Conservation (phyloP, 2,113 vertebrate genomes). For the Eptatretus burgeri region DNA sequence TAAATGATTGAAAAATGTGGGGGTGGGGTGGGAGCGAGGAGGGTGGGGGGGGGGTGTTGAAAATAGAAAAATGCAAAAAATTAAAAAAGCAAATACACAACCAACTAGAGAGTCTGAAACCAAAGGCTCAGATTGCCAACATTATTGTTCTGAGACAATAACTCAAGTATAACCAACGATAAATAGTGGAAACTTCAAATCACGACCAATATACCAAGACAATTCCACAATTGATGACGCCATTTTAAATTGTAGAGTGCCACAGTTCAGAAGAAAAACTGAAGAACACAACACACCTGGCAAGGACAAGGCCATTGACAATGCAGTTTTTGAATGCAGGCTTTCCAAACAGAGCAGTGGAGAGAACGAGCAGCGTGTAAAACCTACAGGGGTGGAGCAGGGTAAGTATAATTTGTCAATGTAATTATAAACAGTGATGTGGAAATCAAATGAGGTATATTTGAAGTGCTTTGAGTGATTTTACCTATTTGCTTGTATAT, state of each 20-base stretch:
- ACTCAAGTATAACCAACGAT: not conserved
- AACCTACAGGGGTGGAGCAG: conserved; percentile 27
- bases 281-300: conserved; percentile 26
- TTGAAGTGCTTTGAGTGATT: too few species aligned
- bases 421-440: too few species aligned
- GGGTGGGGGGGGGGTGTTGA: too few species aligned
- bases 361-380: conserved; percentile 69
- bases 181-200: not conserved
- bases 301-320: conserved; percentile 66
- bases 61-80: too few species aligned
- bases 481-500: too few species aligned
- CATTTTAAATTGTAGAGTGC: not conserved
- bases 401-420: too few species aligned
- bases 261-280: not conserved
- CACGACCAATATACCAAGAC: not conserved
- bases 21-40: too few species aligned
- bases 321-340: conserved; percentile 94
- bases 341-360: conserved; percentile 68
- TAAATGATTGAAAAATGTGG: too few species aligned
- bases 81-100: too few species aligned
- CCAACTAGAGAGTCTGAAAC: too few species aligned
- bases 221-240: not conserved
- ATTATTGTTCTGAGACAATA: not conserved
- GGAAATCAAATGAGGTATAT: too few species aligned
- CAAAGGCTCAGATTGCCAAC: too few species aligned